A percentile compares a stretch with the other conserved stretches of the same genome.
phyloP scores from a whole-genome alignment of 2,888 invertebrate genomes.

The Eupelmus urozonus region DNA sequence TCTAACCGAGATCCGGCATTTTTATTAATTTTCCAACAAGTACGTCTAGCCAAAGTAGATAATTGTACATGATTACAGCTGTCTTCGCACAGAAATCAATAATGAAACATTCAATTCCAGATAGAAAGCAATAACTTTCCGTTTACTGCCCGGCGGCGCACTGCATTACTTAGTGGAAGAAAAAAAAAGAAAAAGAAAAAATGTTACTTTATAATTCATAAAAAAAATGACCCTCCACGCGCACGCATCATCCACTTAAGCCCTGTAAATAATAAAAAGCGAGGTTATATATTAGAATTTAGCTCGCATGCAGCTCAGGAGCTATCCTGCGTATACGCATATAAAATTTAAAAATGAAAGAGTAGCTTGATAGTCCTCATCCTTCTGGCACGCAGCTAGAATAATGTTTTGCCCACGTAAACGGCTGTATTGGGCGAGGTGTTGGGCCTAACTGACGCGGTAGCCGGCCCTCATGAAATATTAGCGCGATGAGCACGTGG shows the following conservation, averaged over 20 bases:
- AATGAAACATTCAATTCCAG: too few species aligned
- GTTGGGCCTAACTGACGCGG: slow-evolving; percentile 55
- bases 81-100: too few species aligned
- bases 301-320: not conserved
- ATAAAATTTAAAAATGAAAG: slow-evolving; percentile 48
- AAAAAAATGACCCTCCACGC: not conserved
- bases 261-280: slow-evolving; percentile 39
- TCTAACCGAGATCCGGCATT: too few species aligned
- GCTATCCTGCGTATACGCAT: not conserved
- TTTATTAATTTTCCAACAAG: too few species aligned
- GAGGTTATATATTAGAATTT: slow-evolving; percentile 25
- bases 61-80: too few species aligned
- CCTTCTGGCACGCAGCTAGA: not conserved
- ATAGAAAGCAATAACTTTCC: too few species aligned
- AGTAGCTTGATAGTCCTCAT: not conserved
- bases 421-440: slow-evolving; percentile 40
- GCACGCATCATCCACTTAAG: not conserved
- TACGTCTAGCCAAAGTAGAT: too few species aligned
- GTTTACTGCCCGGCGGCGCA: not conserved
- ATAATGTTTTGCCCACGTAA: too few species aligned
- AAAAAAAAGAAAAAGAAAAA: not conserved
- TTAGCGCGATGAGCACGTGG: slow-evolving; percentile 59
- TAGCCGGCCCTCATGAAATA: slow-evolving; percentile 70
- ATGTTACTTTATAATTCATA: not conserved
- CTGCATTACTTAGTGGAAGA: not conserved